Percentiles rank a stretch among this genome's conserved stretches.
These are phyloP conservation scores for Echiichthys vipera DNA, from an alignment of 2,797 vertebrate genomes.

Conservation along the genomic window DNA sequence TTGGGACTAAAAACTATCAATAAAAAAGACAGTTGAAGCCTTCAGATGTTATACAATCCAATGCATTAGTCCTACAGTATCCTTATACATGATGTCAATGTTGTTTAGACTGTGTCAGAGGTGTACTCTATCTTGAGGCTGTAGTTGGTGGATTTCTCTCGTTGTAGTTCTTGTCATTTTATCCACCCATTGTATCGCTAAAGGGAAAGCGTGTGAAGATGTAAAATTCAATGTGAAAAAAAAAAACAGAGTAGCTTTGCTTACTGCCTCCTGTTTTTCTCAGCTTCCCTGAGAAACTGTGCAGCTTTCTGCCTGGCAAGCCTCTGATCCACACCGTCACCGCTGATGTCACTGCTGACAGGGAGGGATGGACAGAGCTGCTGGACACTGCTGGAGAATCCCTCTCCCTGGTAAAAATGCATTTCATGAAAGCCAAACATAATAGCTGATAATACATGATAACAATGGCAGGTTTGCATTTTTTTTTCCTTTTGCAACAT, in stretches of 20 bases:
- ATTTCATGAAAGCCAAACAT: background rate
- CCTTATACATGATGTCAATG: background rate
- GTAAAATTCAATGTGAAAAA: background rate
- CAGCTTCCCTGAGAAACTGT: conserved; percentile 86
- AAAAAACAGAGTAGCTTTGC: conserved; percentile 32
- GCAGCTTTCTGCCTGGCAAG: conserved; percentile 73
- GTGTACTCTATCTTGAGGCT: background rate
- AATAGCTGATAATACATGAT: background rate
- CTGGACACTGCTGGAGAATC: conserved; percentile 38
- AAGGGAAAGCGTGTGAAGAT: background rate
- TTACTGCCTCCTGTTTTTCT: conserved; percentile 88
- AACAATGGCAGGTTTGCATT: background rate
- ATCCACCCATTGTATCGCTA: background rate
- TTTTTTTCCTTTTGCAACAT: too few relatives aligned
- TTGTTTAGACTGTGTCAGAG: background rate
- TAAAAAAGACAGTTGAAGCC: too few relatives aligned
- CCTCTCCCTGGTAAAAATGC: conserved; percentile 62
- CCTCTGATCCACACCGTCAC: conserved; percentile 74
- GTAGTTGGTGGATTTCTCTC: background rate
- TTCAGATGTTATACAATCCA: background rate
- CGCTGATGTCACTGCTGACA: conserved; percentile 42
- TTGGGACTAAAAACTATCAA: background rate
- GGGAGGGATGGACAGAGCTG: conserved; percentile 9
- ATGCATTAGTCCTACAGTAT: background rate
- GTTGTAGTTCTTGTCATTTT: background rate